Evolutionary conservation across 2,888 invertebrate genomes (phyloP).

Genomic region (Dione vanillae): DNA sequence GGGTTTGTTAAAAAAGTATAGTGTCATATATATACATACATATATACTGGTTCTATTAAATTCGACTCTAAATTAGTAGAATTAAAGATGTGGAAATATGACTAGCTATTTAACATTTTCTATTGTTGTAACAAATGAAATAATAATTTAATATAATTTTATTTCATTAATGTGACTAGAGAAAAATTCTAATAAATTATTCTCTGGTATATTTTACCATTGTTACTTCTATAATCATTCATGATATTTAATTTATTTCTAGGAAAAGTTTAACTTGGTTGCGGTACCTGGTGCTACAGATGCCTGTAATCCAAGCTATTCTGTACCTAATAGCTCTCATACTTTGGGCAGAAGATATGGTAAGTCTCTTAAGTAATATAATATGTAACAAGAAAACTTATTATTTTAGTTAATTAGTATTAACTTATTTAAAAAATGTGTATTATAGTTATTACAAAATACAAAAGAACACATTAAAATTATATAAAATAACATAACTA

Average conservation of each 20-base stretch:
- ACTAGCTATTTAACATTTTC: no score
- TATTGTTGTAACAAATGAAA: no score
- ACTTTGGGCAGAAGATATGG: conserved; percentile 87
- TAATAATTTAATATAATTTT: no score
- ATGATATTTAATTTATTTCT: conserved; percentile 56
- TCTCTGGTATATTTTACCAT: neutral
- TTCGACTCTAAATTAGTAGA: no score
- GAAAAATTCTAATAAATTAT: no score
- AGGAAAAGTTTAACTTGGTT: conserved; percentile 82
- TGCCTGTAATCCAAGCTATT: conserved; percentile 87
- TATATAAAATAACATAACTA: no score
- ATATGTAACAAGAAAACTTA: conserved; percentile 27
- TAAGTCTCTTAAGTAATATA: conserved; percentile 60
- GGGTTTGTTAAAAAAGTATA: no score
- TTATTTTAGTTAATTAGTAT: conserved; percentile 1
- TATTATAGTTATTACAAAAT: no score
- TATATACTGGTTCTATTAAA: no score
- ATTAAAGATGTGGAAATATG: no score
- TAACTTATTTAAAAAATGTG: neutral
- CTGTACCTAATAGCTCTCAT: conserved; percentile 84
- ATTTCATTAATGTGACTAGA: no score
- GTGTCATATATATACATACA: no score
- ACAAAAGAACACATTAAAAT: neutral
- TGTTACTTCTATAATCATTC: neutral
- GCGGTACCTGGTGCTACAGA: conserved; percentile 86